Percentiles rank a stretch among this genome's conserved stretches.
These are phyloP conservation scores for Drosophila bocki DNA, from an alignment of 1,140 invertebrate genomes.

Conservation along the genomic window DNA sequence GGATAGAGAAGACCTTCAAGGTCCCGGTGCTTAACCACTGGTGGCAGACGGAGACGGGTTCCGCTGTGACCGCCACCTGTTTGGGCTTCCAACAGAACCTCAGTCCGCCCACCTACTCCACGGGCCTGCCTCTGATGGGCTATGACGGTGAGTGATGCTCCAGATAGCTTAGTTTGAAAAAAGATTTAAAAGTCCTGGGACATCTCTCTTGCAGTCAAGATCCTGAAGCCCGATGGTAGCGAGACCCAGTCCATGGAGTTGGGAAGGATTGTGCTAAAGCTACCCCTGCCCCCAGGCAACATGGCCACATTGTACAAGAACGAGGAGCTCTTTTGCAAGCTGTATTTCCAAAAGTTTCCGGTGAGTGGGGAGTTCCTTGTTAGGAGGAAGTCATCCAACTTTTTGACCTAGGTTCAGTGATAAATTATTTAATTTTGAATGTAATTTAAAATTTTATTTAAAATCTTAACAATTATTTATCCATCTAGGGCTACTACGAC, in stretches of 20 bases:
- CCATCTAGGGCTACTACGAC: constrained; percentile 95
- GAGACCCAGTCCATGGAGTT: constrained; percentile 89
- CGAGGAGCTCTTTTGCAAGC: constrained; percentile 92
- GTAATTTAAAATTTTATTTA: neutral
- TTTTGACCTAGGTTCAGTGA: too few relatives aligned
- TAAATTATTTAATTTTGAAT: too few relatives aligned
- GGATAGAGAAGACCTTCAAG: constrained; percentile 92
- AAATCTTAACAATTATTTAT: neutral
- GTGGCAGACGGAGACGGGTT: constrained; percentile 98
- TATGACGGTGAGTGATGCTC: constrained; percentile 90
- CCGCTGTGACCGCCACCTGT: constrained; percentile 94
- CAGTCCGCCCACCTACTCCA: constrained; percentile 88
- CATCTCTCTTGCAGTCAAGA: constrained; percentile 87
- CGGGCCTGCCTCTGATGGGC: constrained; percentile 92
- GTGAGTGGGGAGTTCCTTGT: constrained; percentile 86
- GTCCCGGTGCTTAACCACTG: constrained; percentile 96
- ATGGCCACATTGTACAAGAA: constrained; percentile 93
- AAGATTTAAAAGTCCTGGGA: neutral
- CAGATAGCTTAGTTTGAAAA: constrained; percentile 3
- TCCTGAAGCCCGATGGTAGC: constrained; percentile 90
- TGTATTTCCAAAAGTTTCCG: constrained; percentile 92
- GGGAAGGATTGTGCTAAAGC: constrained; percentile 93
- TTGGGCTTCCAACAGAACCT: constrained; percentile 89
- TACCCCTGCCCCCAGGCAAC: constrained; percentile 95
- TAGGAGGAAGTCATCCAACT: neutral